Evolutionary conservation across 2,797 vertebrate species (phyloP), one percentile per base, ranked within the genome.

Genomic region (Silurus lanzhouensis): DNA sequence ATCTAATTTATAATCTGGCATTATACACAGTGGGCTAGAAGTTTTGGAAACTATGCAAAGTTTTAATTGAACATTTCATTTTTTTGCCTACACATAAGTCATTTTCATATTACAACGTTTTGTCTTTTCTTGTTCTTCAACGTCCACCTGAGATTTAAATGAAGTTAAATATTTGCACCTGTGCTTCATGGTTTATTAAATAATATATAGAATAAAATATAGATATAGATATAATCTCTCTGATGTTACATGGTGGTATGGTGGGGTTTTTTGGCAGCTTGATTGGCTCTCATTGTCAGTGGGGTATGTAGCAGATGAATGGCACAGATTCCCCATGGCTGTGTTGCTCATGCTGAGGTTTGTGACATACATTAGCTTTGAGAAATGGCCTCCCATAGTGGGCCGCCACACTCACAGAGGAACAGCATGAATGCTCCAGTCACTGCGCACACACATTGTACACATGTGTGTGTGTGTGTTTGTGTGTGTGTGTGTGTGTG

Each of bases 311-410:
- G 52, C 81, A 88, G 85, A 84, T 85, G 76, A 86, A 83, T 88
- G 83, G 84, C 68, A 83, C 64, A 66, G 81, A 85, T 85, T 85
- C 83, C 85, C 87, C 83, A 84, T 76, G 84, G 89, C 84, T 70
- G 74, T 89, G 88, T 85, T 86, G 77, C 84, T 89, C 85, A 88
- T 66, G 88, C 82, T 84, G 87, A 79, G 85, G 70, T 88, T 84
- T 82, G 88, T 78, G 87, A 89, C 86, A 89, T 89, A 89, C 85
- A 89, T 89, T 88, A 87, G 85, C 85, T 85, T 68, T 87, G 85
- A 84, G 87, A 88, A 89, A 85, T 87, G 87, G 83, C 72, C 81
- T 88, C 89, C 85, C 84, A 86, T 86, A 83, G 78, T 84, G 89
- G 87, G 87, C 87, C 84, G 72, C 72, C 85, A 90, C 86, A 84